Conservation (phyloP, 2,797 vertebrate genomes). For the Psittacula echo region DNA sequence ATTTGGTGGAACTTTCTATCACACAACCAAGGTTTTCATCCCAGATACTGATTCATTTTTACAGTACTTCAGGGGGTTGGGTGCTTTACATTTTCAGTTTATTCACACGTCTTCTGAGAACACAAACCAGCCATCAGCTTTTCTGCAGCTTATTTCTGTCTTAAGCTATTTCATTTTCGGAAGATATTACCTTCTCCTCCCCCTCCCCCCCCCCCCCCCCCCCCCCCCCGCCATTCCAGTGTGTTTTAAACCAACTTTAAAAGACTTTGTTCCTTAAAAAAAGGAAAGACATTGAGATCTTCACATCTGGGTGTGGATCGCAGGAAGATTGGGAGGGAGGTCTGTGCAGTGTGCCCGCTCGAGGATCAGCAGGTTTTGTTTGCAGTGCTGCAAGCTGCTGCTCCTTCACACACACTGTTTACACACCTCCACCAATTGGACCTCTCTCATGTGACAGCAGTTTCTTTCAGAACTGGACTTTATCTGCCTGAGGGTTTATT, state of each 20-base stretch:
- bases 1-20: background rate
- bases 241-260: background rate
- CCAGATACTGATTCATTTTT: background rate
- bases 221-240: background rate
- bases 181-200: background rate
- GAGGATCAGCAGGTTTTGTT: background rate
- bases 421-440: background rate
- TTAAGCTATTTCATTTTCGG: background rate
- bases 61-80: background rate
- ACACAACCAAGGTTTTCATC: background rate
- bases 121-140: background rate
- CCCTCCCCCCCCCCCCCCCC: no score
- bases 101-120: background rate
- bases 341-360: background rate
- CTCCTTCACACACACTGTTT: background rate
- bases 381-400: background rate
- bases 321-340: background rate
- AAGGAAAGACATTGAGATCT: background rate
- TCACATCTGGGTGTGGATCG: fast-evolving
- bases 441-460: background rate
- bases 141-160: background rate
- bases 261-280: background rate
- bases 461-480: constrained; percentile 29
- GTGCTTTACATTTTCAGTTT: background rate
- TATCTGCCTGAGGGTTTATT: constrained; percentile 28